Conservation (phyloP, 2,888 invertebrate genomes). For the Mesorhabditis spiculigera region DNA sequence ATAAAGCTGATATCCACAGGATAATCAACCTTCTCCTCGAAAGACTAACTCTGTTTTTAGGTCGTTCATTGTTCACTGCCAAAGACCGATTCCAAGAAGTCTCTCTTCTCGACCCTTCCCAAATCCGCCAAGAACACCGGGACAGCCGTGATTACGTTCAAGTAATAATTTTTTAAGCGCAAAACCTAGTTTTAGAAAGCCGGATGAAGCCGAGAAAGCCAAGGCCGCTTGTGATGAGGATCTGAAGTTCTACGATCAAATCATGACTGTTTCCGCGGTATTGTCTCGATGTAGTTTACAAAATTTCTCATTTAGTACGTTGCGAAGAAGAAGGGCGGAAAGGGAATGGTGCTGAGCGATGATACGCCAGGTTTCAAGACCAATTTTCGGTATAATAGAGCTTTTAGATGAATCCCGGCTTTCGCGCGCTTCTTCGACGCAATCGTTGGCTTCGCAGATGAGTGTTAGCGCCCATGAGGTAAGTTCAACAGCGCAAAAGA, state of each 20-base stretch:
- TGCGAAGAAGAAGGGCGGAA: slow-evolving; percentile 35
- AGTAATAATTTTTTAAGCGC: slow-evolving; percentile 22
- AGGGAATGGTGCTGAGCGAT: slow-evolving; percentile 37
- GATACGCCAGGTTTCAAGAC: slow-evolving; percentile 16
- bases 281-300: not conserved
- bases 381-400: no score
- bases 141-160: slow-evolving; percentile 51
- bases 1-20: not conserved
- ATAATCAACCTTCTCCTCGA: not conserved
- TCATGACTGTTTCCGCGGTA: slow-evolving; percentile 47
- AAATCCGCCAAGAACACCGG: slow-evolving; percentile 43
- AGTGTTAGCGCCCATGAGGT: slow-evolving; percentile 11
- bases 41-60: slow-evolving; percentile 14
- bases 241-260: slow-evolving; percentile 54
- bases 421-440: slow-evolving; percentile 47
- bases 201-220: slow-evolving; percentile 46
- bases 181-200: slow-evolving; percentile 24
- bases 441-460: slow-evolving; percentile 36
- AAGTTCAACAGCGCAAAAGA: not conserved
- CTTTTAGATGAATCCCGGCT: slow-evolving; percentile 22
- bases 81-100: slow-evolving; percentile 38
- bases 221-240: slow-evolving; percentile 47
- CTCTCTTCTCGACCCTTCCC: slow-evolving; percentile 49
- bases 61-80: slow-evolving; percentile 49
- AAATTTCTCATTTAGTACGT: slow-evolving; percentile 24